phyloP scores from a whole-genome alignment of 2,888 invertebrate genomes.

The Mamestra brassicae region DNA sequence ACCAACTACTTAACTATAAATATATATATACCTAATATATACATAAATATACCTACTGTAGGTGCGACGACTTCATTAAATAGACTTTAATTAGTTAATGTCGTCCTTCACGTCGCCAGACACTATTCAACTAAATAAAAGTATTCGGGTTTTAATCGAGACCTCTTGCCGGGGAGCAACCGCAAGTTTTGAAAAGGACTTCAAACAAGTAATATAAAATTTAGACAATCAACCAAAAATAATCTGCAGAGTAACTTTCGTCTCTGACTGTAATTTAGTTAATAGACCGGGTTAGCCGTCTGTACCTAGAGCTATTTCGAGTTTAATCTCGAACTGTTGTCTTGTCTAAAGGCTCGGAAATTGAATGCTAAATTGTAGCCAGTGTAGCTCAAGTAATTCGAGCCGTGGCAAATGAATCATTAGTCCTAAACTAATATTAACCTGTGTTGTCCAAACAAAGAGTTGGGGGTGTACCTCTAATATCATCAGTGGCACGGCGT shows the following conservation, averaged over 20 bases:
- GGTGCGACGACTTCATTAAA: conserved; percentile 26
- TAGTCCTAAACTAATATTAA: conserved; percentile 87
- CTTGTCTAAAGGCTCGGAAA: conserved; percentile 52
- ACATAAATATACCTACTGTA: conserved; percentile 6
- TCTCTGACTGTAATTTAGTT: conserved; percentile 50
- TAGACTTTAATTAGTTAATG: conserved; percentile 46
- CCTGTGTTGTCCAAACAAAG: conserved; percentile 80
- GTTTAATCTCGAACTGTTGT: conserved; percentile 39
- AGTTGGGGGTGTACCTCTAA: conserved; percentile 77
- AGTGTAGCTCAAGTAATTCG: conserved; percentile 73
- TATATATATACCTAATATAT: no score
- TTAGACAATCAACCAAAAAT: conserved; percentile 28
- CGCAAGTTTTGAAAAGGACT: conserved; percentile 43
- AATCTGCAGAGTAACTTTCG: conserved; percentile 34
- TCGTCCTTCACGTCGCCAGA: conserved; percentile 5
- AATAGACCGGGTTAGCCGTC: conserved; percentile 39
- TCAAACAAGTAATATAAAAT: conserved; percentile 40
- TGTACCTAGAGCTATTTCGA: conserved; percentile 13
- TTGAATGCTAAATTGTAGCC: conserved; percentile 68
- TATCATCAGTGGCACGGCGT: conserved; percentile 71
- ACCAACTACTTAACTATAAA: conserved; percentile 23
- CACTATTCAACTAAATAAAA: conserved; percentile 41
- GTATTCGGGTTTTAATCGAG: conserved; percentile 38
- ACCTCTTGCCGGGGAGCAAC: conserved; percentile 4
- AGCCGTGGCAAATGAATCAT: conserved; percentile 84